Evolutionary conservation across 2,113 vertebrate species (phyloP), one percentile per base, ranked within the genome.

Genomic region (Elanoides forficatus): DNA sequence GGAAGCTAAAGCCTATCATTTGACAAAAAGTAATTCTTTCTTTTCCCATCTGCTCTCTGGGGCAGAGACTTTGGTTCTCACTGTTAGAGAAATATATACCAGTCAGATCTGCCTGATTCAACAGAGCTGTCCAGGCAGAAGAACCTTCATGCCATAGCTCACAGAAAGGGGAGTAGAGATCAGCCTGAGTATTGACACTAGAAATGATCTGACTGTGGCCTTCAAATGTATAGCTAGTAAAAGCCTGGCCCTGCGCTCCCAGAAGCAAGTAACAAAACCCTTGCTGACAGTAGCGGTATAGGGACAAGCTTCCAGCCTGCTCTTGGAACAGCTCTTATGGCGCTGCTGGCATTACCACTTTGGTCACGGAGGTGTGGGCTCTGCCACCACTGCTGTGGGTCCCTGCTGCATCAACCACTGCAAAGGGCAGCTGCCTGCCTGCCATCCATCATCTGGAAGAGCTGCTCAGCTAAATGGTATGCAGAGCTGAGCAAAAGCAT

Each of bases 301-400:
- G 56, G 32, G 63, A 17, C 19, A 36, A 50, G 36, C 25, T 55
- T 25, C 32, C 1, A 4, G 18, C 2, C 0, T 11, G 65, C 38
- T 30, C 65, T 62, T 0, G 0, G 62, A 5, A 4, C 0, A 6
- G 83, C 70, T 80, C 4, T 1, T 2, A 1, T 38, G 18, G 34
- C 23, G 30, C 29, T 70, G 40, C 80, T 32, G n/a, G 8, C 3
- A 2, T 71, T 42, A 40, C 67, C 3, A 3, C 3, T 21, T 25
- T 17, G 47, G 15, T 14, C 73, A 40, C 45, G 0, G 0, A n/a
- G 74, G 7, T 21, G 55, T 36, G 65, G n/a, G n/a, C 59, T 84
- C 38, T 81, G 84, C 43, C 43, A 16, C 48, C 1, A 2, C 48
- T 34, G 47, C 67, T 8, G 21, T 7, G n/a, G 56, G 59, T 11